Evolutionary conservation across 1,140 invertebrate genomes (phyloP), one percentile per base, ranked within the genome.

Genomic region (Potamilus streckersoni): DNA sequence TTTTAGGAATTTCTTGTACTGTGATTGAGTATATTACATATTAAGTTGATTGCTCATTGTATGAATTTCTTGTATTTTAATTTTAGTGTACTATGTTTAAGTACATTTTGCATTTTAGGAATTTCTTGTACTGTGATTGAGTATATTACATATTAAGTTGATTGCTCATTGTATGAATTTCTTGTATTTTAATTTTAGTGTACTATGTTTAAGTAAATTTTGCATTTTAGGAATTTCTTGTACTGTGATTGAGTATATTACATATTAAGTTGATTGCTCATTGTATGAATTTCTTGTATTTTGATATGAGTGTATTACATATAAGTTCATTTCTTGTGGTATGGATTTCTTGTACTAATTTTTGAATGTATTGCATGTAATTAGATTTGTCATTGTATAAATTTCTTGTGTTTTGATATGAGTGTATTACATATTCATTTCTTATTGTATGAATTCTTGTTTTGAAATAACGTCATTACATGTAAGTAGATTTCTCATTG

Each of bases 351-450:
- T 60, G 19, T 70, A 62, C 23, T 17, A 2, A 59, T 76, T 0
- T 56, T 56, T 49, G n/a, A 19, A 3, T 5, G 0, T 14, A 49
- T 64, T 6, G 19, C 63, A 60, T 15, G 14, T 14, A 38, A 17
- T 20, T 11, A 15, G 60, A 68, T 60, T 16, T 63, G 8, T 49
- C 38, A 64, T 17, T 23, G 19, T 13, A 12, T 62, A 5, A 17
- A 58, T 57, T 38, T 38, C 58, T 31, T 14, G 23, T 67, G 0
- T 56, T 23, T 20, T 62, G 12, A 27, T 12, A 56, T 68, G 38
- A 62, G 16, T 60, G 61, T 74, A 62, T 23, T n/a, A 49, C 27
- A 67, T 79, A n/a, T n/a, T n/a, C n/a, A n/a, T n/a, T n/a, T n/a
- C n/a, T n/a, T n/a, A n/a, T n/a, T n/a, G n/a, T n/a, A n/a, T n/a